These are phyloP conservation scores for Plecturocebus donacophilus DNA, from an alignment of 2,113 vertebrate genomes.

Conservation along the genomic window DNA sequence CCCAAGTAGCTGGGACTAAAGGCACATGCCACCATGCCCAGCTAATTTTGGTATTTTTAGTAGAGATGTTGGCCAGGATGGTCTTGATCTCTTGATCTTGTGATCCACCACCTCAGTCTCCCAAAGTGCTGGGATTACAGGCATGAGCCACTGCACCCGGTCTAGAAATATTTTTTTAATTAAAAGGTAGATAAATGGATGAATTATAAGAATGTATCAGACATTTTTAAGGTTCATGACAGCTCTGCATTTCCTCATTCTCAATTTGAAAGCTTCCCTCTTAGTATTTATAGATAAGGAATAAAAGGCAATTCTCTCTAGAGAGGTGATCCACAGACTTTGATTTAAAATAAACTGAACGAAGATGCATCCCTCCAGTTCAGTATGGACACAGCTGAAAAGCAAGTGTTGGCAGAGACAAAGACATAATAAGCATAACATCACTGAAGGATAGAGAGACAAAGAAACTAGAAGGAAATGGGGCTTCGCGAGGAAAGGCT, in stretches of 20 bases:
- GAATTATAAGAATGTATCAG: background rate
- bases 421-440: background rate
- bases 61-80: too few relatives aligned
- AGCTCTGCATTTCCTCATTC: background rate
- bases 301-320: background rate
- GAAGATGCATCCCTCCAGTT: background rate
- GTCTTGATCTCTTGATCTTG: too few relatives aligned
- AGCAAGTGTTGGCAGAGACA: background rate
- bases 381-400: background rate
- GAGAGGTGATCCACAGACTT: background rate
- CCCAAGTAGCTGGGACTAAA: too few relatives aligned
- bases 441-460: background rate
- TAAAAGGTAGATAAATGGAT: background rate
- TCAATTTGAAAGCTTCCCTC: background rate
- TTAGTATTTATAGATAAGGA: conserved; percentile 32
- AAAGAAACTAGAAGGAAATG: background rate
- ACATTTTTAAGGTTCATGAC: background rate
- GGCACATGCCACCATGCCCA: accelerated
- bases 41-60: too few relatives aligned
- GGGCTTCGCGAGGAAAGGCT: background rate
- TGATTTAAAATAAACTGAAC: conserved; percentile 40
- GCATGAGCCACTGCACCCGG: too few relatives aligned
- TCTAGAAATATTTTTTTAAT: background rate
- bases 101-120: too few relatives aligned
- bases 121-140: too few relatives aligned